Evolutionary conservation across 2,797 vertebrate genomes (phyloP), one percentile per base, ranked within the genome.

Genomic region (Moxostoma hubbsi): DNA sequence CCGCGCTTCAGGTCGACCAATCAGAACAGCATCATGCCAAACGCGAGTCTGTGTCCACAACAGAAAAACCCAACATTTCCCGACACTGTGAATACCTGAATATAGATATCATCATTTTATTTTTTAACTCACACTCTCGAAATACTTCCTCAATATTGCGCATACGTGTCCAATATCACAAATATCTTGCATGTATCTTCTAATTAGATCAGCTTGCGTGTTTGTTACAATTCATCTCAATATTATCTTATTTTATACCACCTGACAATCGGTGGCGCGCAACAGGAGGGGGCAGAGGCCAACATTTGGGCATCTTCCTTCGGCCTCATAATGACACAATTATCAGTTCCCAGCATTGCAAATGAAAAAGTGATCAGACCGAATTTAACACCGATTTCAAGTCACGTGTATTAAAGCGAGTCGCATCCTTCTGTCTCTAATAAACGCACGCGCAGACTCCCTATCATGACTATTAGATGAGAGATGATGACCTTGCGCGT

Each of bases 251-350:
- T 69, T 62, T 77, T 71, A 67, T 15, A 43, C 66, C 49, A 61
- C 43, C 50, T 71, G 62, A 45, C 50, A 54, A 62, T 49, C 50
- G 12, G 6, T 36, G 45, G 45, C 51, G 69, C 62, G 77, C 77
- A 79, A 79, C 77, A 79, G 77, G 77, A 79, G 77, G 68, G 53
- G 69, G 58, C 67, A 78, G 58, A 78, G 68, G 77, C 61, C 77
- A 79, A 64, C 13, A 45, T 58, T 71, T 8, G 43, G 43, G 50
- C 47, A 6, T 51, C 50, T 68, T 18, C 63, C 11, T 53, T 47
- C 67, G 59, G 64, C 59, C 49, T 46, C 10, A 45, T 13, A 46
- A 68, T 51, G 15, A 70, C 49, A 36, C 49, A 15, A 15, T 53
- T 15, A 58, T 13, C n/a, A 53, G 67, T 5, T 50, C 45, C n/a